Evolutionary conservation across 2,888 invertebrate species (phyloP), one percentile per base, ranked within the genome.

Genomic region (Polylopha cassiicola): DNA sequence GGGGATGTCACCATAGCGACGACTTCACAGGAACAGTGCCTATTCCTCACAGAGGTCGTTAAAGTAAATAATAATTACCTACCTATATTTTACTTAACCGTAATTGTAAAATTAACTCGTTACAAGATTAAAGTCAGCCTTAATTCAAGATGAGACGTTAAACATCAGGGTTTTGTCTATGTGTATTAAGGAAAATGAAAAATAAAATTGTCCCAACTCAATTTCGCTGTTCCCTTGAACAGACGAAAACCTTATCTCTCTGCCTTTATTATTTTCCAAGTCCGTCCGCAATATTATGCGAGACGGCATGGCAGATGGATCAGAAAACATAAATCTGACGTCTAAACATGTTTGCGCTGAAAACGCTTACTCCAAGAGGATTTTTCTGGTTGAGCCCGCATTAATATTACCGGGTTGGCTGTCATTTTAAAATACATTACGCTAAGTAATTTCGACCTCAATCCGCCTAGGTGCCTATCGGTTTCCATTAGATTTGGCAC

Each of bases 311-410:
- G 70, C 72, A 73, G 78, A 79, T 75, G 75, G 76, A 80, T 79
- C 77, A 76, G 74, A 73, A 76, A 72, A 76, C 75, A 78, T 77
- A 80, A 81, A 80, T 81, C 74, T 74, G 66, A 71, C 63, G 67
- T 73, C 73, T 78, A 71, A 80, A 75, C 73, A 77, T 78, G 74
- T 80, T 79, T 75, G 65, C 66, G 64, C 57, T 67, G 61, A 65
- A 73, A 61, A 59, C 57, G 48, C 47, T 56, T 51, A 52, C 47
- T 55, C 53, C 48, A 50, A 65, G 56, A 55, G 48, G 58, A 61
- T 69, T 54, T 54, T 54, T 54, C 46, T 47, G 43, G 32, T 49
- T 47, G 51, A 48, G 44, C 48, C 13, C 13, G 42, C 30, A 29
- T 47, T 50, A 45, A 36, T 41, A 46, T 46, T 37, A 43, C 44